Conservation (phyloP, 37 sponge, comb jelly and placozoan species). For the Crambe crambe region DNA sequence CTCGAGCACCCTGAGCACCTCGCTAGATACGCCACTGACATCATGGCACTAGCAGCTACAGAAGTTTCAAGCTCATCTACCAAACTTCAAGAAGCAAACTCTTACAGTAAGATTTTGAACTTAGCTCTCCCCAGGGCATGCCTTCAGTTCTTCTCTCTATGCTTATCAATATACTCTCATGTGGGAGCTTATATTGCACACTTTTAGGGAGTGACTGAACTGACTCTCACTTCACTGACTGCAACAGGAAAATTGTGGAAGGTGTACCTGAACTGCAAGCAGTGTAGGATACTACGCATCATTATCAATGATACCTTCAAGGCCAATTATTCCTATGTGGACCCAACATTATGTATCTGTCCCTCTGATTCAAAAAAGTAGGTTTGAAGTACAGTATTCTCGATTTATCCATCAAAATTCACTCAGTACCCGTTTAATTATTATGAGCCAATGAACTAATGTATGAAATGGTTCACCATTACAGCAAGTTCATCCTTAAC, state of each 20-base stretch:
- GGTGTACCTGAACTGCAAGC: slow-evolving; percentile 75
- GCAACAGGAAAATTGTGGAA: slow-evolving; percentile 60
- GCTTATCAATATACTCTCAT: too few species aligned
- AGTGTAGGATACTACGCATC: slow-evolving; percentile 67
- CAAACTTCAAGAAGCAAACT: slow-evolving; percentile 72
- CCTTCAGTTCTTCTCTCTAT: too few species aligned
- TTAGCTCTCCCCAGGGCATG: too few species aligned
- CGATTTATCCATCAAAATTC: too few species aligned
- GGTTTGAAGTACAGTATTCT: background rate
- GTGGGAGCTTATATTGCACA: background rate
- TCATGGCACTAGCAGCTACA: background rate
- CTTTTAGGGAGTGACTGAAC: slow-evolving; percentile 66
- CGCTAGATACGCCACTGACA: slow-evolving; percentile 35
- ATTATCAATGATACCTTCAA: slow-evolving; percentile 43
- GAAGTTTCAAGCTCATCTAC: slow-evolving; percentile 51
- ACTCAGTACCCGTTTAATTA: too few species aligned
- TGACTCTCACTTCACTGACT: slow-evolving; percentile 63
- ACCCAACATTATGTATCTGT: slow-evolving; percentile 67
- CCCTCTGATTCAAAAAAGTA: slow-evolving; percentile 77
- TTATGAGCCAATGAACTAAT: too few species aligned
- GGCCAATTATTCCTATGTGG: slow-evolving; percentile 71
- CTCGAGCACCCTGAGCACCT: too few species aligned
- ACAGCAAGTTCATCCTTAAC: too few species aligned
- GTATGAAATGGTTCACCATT: too few species aligned
- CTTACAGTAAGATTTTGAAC: slow-evolving; percentile 36